These are phyloP conservation scores for Donacobius atricapilla DNA, from an alignment of 2,113 vertebrate genomes.

Conservation along the genomic window DNA sequence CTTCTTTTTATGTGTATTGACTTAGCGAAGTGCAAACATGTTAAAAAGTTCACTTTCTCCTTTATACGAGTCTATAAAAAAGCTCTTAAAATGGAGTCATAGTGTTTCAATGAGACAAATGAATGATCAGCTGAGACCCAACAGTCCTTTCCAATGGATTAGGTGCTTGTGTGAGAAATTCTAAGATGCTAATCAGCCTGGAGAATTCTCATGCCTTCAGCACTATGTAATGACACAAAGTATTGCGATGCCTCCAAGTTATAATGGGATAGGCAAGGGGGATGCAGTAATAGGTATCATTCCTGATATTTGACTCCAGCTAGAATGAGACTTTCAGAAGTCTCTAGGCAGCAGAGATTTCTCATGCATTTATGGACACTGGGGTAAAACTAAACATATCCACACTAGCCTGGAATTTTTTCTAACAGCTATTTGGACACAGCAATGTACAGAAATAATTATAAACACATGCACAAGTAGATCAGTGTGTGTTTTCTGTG, in stretches of 20 bases:
- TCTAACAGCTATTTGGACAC: slow-evolving; percentile 18
- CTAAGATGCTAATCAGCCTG: slow-evolving; percentile 22
- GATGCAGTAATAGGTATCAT: slow-evolving; percentile 18
- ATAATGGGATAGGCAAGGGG: not conserved
- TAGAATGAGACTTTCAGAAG: not conserved
- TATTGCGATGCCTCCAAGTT: not conserved
- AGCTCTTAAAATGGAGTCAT: slow-evolving; percentile 78
- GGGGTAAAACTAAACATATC: slow-evolving; percentile 9
- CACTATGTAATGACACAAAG: not conserved
- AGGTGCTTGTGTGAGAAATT: slow-evolving; percentile 36
- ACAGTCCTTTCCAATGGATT: not conserved
- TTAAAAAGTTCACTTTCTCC: slow-evolving; percentile 79
- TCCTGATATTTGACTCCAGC: not conserved
- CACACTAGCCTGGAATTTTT: not conserved
- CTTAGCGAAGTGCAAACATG: slow-evolving; percentile 77
- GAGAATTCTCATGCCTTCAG: not conserved
- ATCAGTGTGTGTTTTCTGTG: not conserved
- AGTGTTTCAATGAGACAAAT: slow-evolving; percentile 75
- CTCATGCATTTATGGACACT: slow-evolving; percentile 5
- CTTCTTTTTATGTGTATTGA: slow-evolving; percentile 74
- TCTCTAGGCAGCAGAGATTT: slow-evolving; percentile 20
- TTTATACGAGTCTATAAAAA: slow-evolving; percentile 84
- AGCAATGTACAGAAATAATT: slow-evolving; percentile 34
- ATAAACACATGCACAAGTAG: slow-evolving; percentile 39
- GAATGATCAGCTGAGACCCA: slow-evolving; percentile 36